Percentiles rank a stretch among this genome's conserved stretches.
phyloP scores from a whole-genome alignment of 2,113 vertebrate genomes.

The Poeciliopsis retropinna region DNA sequence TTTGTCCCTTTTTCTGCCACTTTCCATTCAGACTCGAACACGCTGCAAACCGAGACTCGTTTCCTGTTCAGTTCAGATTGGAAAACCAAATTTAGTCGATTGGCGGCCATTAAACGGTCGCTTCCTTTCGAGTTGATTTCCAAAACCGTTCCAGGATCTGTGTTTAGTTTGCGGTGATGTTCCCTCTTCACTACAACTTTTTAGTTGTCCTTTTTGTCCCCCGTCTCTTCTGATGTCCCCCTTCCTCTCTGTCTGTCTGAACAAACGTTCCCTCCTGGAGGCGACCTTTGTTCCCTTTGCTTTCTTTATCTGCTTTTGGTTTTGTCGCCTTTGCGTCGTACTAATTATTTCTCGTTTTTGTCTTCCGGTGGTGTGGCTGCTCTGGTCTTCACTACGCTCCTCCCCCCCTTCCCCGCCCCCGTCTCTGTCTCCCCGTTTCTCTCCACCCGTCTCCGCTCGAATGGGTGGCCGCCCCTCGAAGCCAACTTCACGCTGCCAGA shows the following conservation, averaged over 20 bases:
- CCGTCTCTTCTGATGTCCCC: constrained; percentile 61
- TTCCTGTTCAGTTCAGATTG: not conserved
- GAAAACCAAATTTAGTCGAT: constrained; percentile 10
- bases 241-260: constrained; percentile 61
- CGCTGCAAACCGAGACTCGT: constrained; percentile 72
- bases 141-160: constrained; percentile 33
- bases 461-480: constrained; percentile 57
- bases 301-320: constrained; percentile 64
- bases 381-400: constrained; percentile 73
- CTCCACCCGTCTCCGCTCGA: constrained; percentile 43
- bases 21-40: constrained; percentile 52
- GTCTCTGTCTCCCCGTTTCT: constrained; percentile 32
- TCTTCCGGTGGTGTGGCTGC: constrained; percentile 77
- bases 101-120: constrained; percentile 9
- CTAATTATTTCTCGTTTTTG: constrained; percentile 74
- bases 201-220: constrained; percentile 63
- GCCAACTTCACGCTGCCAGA: constrained; percentile 91
- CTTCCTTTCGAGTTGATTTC: constrained; percentile 47
- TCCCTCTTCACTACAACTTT: constrained; percentile 57
- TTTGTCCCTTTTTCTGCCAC: constrained; percentile 51
- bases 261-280: constrained; percentile 77
- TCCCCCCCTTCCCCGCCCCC: constrained; percentile 7
- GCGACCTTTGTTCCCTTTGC: constrained; percentile 69
- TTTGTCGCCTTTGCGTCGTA: constrained; percentile 36
- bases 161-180: constrained; percentile 73